phyloP scores from a whole-genome alignment of 2,797 vertebrate genomes.

The Myotis daubentonii region DNA sequence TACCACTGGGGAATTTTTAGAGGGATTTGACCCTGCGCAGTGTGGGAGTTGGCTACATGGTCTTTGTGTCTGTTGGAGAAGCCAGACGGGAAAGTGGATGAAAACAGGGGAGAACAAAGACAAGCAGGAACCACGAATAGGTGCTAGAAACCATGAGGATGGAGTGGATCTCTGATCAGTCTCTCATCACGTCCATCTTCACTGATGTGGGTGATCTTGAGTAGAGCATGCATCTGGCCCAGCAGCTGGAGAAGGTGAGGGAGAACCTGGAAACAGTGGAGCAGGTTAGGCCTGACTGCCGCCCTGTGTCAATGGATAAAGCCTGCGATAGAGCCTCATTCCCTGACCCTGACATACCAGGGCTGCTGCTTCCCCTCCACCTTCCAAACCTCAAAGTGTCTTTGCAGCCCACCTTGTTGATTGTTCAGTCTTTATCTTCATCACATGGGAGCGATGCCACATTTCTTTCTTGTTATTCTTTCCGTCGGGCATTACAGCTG shows the following conservation, averaged over 20 bases:
- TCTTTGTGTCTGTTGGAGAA: neutral
- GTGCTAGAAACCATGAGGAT: neutral
- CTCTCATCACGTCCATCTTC: neutral
- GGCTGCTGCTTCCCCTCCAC: neutral
- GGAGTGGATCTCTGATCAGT: neutral
- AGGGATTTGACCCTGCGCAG: neutral
- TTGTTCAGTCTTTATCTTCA: neutral
- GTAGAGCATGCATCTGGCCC: neutral
- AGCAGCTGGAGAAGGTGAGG: neutral
- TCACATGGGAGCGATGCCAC: neutral
- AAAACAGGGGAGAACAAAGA: neutral
- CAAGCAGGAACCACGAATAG: neutral
- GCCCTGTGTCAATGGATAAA: neutral
- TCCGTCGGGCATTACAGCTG: accelerated
- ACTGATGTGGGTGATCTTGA: neutral
- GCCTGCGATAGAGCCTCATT: too few relatives aligned
- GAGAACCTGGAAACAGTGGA: neutral
- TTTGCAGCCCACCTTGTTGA: neutral
- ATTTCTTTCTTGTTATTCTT: neutral
- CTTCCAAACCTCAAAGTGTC: neutral
- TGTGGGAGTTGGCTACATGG: neutral
- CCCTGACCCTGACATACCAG: accelerated
- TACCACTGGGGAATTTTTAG: neutral
- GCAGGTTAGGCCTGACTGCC: neutral
- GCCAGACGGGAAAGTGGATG: neutral